Percentiles rank a stretch among this genome's conserved stretches.
Evolutionary conservation across 2,797 vertebrate species (phyloP).

Genomic region (Tokudaia muenninki): DNA sequence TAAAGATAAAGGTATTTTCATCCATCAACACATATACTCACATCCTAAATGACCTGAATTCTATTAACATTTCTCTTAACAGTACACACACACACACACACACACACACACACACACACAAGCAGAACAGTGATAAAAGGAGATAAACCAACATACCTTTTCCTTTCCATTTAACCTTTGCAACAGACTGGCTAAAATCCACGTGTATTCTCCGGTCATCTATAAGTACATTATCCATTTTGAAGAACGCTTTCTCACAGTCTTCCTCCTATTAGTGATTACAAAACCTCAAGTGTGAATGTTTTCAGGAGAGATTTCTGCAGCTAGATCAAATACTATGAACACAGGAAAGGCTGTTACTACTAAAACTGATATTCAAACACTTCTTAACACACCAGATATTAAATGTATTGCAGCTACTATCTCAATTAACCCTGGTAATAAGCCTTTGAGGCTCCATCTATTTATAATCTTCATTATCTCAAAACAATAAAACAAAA

Average conservation of each 20-base stretch:
- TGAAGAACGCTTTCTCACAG: constrained; percentile 99
- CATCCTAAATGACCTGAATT: background rate
- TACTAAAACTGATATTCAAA: constrained; percentile 51
- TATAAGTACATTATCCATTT: constrained; percentile 99
- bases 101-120: background rate
- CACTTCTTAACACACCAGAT: background rate
- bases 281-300: constrained; percentile 73
- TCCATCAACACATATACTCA: constrained; percentile 25
- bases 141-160: constrained; percentile 90
- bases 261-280: constrained; percentile 93
- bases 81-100: background rate
- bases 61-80: constrained; percentile 5
- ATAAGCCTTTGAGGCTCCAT: background rate
- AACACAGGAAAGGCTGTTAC: background rate
- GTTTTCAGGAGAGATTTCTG: constrained; percentile 52
- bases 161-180: constrained; percentile 98
- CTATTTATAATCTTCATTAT: constrained; percentile 16
- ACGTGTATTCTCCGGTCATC: constrained; percentile 98
- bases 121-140: constrained; percentile 27
- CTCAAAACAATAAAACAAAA: background rate
- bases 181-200: constrained; percentile 98
- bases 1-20: background rate
- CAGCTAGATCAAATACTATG: constrained; percentile 57
- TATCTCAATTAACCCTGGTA: constrained; percentile 41
- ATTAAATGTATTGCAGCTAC: constrained; percentile 4